Evolutionary conservation across 2,113 vertebrate species (phyloP).

Genomic region (Lampris megalopsis): DNA sequence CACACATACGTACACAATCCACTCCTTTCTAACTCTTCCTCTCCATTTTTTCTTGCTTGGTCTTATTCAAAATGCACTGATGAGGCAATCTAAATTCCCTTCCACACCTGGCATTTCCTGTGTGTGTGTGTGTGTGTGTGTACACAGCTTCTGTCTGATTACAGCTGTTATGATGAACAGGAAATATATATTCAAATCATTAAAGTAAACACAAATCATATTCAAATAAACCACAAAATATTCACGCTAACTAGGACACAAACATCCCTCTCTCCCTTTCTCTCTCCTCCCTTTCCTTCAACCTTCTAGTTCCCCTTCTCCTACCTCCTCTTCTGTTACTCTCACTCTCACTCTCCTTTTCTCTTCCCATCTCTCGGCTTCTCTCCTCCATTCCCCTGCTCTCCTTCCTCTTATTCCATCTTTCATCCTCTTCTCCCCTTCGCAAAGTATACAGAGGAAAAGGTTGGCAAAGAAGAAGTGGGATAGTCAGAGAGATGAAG

Average conservation of each 20-base stretch:
- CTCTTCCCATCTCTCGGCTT: neutral
- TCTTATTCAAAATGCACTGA: too few relatives aligned
- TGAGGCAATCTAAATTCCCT: too few relatives aligned
- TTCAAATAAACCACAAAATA: constrained; percentile 5
- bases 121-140: neutral
- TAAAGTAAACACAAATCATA: constrained; percentile 10
- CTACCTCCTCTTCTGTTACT: neutral
- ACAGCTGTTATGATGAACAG: neutral
- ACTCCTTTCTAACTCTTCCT: too few relatives aligned
- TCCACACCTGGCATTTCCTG: too few relatives aligned
- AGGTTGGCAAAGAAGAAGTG: too few relatives aligned
- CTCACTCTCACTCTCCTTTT: neutral
- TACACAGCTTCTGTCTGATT: neutral
- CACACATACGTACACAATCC: too few relatives aligned
- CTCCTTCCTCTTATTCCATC: neutral
- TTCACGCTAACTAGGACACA: constrained; percentile 19
- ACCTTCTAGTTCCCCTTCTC: neutral
- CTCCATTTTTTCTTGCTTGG: too few relatives aligned
- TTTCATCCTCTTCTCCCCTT: neutral
- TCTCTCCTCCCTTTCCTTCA: neutral
- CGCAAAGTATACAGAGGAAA: too few relatives aligned
- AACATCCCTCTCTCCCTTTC: neutral
- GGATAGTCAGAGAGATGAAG: too few relatives aligned
- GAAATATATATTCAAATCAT: neutral
- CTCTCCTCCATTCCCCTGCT: neutral